Conservation (phyloP, 2,888 invertebrate species). For the Trachelus tabidus region DNA sequence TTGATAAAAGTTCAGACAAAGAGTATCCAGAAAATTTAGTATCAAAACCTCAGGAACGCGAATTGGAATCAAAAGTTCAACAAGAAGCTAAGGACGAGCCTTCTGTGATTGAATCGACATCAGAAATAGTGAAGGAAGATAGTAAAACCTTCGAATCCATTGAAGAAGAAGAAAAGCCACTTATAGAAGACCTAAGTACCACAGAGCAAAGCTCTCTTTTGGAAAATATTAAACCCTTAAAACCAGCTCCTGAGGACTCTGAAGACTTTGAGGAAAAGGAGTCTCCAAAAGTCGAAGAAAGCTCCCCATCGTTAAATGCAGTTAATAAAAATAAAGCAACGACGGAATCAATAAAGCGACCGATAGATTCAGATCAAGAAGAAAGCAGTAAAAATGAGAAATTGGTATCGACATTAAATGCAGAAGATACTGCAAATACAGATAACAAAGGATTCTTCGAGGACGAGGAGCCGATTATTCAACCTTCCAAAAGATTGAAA, state of each 20-base stretch:
- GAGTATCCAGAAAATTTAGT: constrained; percentile 60
- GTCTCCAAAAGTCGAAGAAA: not conserved
- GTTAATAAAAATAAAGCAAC: not conserved
- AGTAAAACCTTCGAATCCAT: not conserved
- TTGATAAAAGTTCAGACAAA: constrained; percentile 60
- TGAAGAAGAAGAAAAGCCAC: not conserved
- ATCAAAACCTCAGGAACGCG: constrained; percentile 60
- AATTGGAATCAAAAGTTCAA: constrained; percentile 1
- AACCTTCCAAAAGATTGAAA: constrained; percentile 35
- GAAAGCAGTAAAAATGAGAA: not conserved
- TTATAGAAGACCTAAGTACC: not conserved
- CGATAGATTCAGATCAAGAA: not conserved
- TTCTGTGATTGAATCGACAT: constrained; percentile 23
- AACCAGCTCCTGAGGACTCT: not conserved
- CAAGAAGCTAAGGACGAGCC: constrained; percentile 20
- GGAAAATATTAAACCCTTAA: not conserved
- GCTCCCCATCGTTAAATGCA: not conserved
- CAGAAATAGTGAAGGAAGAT: constrained; percentile 13
- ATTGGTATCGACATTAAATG: not conserved
- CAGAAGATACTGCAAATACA: constrained; percentile 1
- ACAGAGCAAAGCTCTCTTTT: not conserved
- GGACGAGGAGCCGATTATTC: constrained; percentile 22
- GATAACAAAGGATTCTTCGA: constrained; percentile 2
- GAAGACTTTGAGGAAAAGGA: not conserved
- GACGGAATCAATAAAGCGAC: not conserved